Percentiles rank a stretch among this genome's conserved stretches.
These are phyloP conservation scores for Phortica variegata DNA, from an alignment of 1,140 invertebrate genomes.

Conservation along the genomic window DNA sequence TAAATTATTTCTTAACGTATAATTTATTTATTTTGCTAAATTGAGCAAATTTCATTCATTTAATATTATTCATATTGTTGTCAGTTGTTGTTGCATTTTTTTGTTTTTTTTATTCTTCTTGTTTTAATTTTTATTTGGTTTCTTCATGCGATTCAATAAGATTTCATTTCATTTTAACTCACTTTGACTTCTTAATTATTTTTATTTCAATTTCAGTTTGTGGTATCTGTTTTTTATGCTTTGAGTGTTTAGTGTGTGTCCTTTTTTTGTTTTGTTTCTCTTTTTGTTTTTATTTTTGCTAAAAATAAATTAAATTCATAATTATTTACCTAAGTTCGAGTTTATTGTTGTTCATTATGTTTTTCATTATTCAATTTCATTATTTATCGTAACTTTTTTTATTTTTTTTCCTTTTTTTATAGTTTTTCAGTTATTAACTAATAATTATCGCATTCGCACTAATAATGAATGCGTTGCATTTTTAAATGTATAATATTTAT, in stretches of 20 bases:
- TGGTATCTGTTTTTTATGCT: conserved; percentile 23
- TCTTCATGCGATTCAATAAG: no score
- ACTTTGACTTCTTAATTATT: conserved; percentile 1
- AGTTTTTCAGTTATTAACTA: conserved; percentile 18
- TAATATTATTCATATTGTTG: neutral
- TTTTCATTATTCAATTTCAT: conserved; percentile 25
- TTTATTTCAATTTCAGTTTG: conserved; percentile 41
- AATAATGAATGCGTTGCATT: conserved; percentile 9
- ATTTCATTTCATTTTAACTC: conserved; percentile 34
- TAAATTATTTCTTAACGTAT: conserved; percentile 55
- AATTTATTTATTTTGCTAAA: conserved; percentile 54
- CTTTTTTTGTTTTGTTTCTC: neutral
- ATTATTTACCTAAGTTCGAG: conserved; percentile 47
- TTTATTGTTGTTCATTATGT: conserved; percentile 49
- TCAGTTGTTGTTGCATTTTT: conserved; percentile 4
- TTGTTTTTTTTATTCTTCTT: conserved; percentile 42
- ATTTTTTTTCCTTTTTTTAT: conserved; percentile 21
- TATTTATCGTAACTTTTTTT: conserved; percentile 41
- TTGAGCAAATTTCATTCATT: conserved; percentile 32
- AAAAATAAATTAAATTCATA: conserved; percentile 55
- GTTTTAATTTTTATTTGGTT: conserved; percentile 34
- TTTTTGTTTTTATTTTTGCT: conserved; percentile 29
- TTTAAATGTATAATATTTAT: conserved; percentile 21
- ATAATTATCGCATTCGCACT: conserved; percentile 22
- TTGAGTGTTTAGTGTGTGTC: no score